phyloP scores from a whole-genome alignment of 2,888 invertebrate genomes.

The Himalopsyche japonica region DNA sequence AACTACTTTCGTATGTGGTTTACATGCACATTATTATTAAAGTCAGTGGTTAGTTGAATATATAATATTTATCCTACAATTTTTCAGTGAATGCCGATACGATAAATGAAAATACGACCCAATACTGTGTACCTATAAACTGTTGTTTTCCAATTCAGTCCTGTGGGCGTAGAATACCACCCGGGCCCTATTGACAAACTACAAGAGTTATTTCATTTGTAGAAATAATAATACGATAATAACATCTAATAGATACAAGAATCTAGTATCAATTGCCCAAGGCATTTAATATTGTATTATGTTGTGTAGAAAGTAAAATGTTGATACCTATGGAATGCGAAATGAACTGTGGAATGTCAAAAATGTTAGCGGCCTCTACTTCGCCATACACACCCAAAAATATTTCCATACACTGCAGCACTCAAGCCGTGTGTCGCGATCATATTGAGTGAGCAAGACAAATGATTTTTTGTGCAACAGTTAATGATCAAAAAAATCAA shows the following conservation, averaged over 20 bases:
- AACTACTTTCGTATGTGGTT: no score
- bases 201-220: background rate
- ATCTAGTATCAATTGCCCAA: background rate
- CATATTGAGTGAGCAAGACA: no score
- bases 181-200: slow-evolving; percentile 37
- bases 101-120: background rate
- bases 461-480: no score
- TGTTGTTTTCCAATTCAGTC: background rate
- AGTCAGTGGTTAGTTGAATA: no score
- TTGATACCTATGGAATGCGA: slow-evolving; percentile 29
- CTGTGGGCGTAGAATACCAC: slow-evolving; percentile 43
- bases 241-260: background rate
- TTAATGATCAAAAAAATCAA: no score
- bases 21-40: no score
- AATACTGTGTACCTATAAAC: slow-evolving; percentile 4
- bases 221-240: background rate
- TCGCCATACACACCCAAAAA: slow-evolving; percentile 34
- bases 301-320: slow-evolving; percentile 31
- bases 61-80: no score
- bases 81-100: background rate
- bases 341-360: slow-evolving; percentile 32
- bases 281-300: slow-evolving; percentile 10
- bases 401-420: slow-evolving; percentile 16
- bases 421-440: background rate
- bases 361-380: slow-evolving; percentile 21